A percentile compares a stretch with the other conserved stretches of the same genome.
These are phyloP conservation scores for Cantharis lateralis DNA, from an alignment of 2,888 invertebrate genomes.

Conservation along the genomic window DNA sequence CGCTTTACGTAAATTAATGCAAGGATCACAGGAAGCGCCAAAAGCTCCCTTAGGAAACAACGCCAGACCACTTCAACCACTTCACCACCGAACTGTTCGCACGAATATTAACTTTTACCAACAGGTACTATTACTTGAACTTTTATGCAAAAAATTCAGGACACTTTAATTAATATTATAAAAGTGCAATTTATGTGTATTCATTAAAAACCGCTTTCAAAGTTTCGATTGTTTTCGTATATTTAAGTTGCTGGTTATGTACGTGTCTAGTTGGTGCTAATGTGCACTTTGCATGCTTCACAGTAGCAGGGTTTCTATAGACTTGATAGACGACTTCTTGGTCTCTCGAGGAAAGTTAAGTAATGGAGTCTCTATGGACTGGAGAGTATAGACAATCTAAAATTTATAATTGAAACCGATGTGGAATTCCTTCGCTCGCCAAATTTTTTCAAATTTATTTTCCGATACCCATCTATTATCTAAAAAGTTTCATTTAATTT, in stretches of 20 bases:
- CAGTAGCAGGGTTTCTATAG: conserved; percentile 22
- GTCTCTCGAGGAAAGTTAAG: conserved; percentile 35
- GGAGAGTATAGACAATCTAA: conserved; percentile 12
- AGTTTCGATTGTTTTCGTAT: neutral
- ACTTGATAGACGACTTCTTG: conserved; percentile 40
- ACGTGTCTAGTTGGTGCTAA: conserved; percentile 36
- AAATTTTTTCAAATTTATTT: neutral
- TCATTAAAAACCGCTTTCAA: conserved; percentile 15
- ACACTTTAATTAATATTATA: neutral
- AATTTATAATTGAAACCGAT: conserved; percentile 35
- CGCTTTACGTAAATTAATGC: conserved; percentile 84
- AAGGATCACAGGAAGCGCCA: conserved; percentile 82
- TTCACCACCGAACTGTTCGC: conserved; percentile 91
- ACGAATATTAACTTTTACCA: conserved; percentile 96
- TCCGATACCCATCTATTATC: neutral
- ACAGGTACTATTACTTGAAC: conserved; percentile 38
- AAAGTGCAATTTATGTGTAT: neutral
- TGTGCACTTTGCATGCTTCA: conserved; percentile 40
- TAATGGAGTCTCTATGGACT: conserved; percentile 27
- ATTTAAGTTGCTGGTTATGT: conserved; percentile 47
- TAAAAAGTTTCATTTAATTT: neutral
- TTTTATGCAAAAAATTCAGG: conserved; percentile 23
- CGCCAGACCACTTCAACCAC: conserved; percentile 88
- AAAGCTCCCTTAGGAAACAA: conserved; percentile 94
- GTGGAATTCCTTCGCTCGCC: neutral